Percentiles rank a stretch among this genome's conserved stretches.
phyloP scores from a whole-genome alignment of 2,113 vertebrate genomes.

The Heliornis fulica region DNA sequence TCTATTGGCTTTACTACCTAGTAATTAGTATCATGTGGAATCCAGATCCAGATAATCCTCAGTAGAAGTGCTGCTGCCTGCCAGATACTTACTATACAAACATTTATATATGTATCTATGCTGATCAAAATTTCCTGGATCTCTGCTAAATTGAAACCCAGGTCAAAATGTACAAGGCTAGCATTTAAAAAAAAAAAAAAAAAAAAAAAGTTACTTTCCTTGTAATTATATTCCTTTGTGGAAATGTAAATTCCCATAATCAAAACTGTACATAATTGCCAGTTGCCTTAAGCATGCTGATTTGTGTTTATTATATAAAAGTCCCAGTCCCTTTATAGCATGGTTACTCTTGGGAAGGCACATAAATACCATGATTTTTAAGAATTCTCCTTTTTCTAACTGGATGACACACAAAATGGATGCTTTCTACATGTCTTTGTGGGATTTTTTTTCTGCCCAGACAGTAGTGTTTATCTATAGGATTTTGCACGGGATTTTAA shows the following conservation, averaged over 20 bases:
- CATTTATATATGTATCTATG: neutral
- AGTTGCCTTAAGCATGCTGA: conserved; percentile 35
- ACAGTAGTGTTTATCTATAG: neutral
- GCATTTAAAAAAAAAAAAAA: neutral
- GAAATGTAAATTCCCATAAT: conserved; percentile 58
- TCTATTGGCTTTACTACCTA: neutral
- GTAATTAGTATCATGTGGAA: conserved; percentile 13
- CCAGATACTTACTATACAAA: conserved; percentile 6
- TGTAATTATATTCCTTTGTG: conserved; percentile 43
- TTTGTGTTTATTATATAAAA: conserved; percentile 22
- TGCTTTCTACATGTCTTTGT: neutral
- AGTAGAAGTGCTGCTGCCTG: neutral
- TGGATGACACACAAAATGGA: neutral
- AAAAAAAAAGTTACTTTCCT: neutral
- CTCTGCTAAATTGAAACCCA: conserved; percentile 29
- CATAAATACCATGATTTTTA: conserved; percentile 13
- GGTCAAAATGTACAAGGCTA: conserved; percentile 36
- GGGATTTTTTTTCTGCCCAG: neutral
- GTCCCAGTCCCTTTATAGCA: neutral
- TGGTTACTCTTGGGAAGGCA: conserved; percentile 28
- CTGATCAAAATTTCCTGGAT: conserved; percentile 28
- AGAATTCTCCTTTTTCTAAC: neutral
- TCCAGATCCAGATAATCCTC: neutral
- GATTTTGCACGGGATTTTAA: neutral
- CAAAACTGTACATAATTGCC: conserved; percentile 48